Evolutionary conservation across 2,113 vertebrate species (phyloP), one percentile per base, ranked within the genome.

Genomic region (Heliornis fulica): DNA sequence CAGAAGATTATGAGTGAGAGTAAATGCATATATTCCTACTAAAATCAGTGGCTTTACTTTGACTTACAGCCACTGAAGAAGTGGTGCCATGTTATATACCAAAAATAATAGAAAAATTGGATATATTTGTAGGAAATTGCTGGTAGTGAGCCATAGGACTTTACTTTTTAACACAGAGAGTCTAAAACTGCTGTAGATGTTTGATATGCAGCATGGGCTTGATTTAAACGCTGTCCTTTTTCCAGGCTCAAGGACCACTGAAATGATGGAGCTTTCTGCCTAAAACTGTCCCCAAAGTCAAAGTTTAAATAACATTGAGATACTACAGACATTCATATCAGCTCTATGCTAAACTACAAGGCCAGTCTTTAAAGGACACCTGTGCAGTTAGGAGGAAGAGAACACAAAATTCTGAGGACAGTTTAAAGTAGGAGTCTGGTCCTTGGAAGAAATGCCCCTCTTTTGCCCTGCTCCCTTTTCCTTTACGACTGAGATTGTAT

Each of bases 41-140:
- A 77, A 94, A 95, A 83, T 40, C 56, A 57, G 16, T 29, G 28
- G 43, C 3, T 11, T 57, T 89, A 59, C 34, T 87, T 79, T 38
- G 87, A 93, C 75, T 95, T 71, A 87, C 26, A 79, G 36, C 20
- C 53, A 74, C 46, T 20, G 36, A 70, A 89, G 65, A 76, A 90
- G 6, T 53, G 11, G 7, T 85, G 22, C 15, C 64, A 21, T 48
- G 45, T 57, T 76, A 50, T 23, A 53, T 9, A 87, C 10, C 40
- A 80, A 91, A 93, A 28, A 61, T 89, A 94, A 83, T 2, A 66
- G 45, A 43, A 46, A 84, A 59, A 60, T 9, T 10, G 2, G 5
- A 43, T 50, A 15, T 40, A 72, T 53, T 56, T 83, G 26, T 36
- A 65, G 61, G 53, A 80, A 94, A 93, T 56, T 26, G 15, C 45